Percentiles rank a stretch among this genome's conserved stretches.
These are phyloP conservation scores for Coptodon rendalli DNA, from an alignment of 2,113 vertebrate species.

Conservation along the genomic window DNA sequence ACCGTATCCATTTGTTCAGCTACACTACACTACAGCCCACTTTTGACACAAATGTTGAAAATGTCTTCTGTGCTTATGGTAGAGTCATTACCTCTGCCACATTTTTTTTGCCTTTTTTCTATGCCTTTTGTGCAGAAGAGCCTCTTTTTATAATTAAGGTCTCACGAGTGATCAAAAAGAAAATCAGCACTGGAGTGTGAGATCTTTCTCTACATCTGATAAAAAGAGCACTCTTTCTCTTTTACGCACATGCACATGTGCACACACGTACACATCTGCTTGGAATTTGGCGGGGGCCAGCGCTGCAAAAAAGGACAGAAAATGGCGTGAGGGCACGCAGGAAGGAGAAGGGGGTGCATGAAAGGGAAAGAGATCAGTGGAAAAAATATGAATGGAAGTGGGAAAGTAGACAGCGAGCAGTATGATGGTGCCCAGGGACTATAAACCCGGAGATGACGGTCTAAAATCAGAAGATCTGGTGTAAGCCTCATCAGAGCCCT, in stretches of 20 bases:
- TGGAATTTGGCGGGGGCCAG: constrained; percentile 19
- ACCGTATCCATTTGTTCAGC: not conserved
- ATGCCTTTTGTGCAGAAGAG: not conserved
- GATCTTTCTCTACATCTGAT: not conserved
- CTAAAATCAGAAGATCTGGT: constrained; percentile 30
- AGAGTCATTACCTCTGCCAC: not conserved
- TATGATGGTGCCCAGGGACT: not conserved
- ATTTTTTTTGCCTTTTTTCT: not conserved
- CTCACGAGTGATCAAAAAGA: constrained; percentile 1
- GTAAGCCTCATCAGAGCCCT: constrained; percentile 36
- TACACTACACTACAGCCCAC: not conserved
- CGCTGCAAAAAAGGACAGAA: constrained; percentile 28
- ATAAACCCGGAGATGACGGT: constrained; percentile 46
- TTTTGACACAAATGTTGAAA: not conserved
- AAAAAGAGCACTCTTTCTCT: not conserved
- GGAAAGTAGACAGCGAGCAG: not conserved
- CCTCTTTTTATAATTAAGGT: not conserved
- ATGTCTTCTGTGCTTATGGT: not conserved
- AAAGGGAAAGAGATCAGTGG: not conserved
- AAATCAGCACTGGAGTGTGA: constrained; percentile 5
- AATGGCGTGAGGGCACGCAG: constrained; percentile 24
- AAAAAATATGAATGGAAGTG: constrained; percentile 21
- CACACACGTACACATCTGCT: constrained; percentile 36
- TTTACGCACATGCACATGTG: not conserved
- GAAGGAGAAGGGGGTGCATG: not conserved